Conservation (phyloP, 2,113 vertebrate species). For the Menidia beryllina region DNA sequence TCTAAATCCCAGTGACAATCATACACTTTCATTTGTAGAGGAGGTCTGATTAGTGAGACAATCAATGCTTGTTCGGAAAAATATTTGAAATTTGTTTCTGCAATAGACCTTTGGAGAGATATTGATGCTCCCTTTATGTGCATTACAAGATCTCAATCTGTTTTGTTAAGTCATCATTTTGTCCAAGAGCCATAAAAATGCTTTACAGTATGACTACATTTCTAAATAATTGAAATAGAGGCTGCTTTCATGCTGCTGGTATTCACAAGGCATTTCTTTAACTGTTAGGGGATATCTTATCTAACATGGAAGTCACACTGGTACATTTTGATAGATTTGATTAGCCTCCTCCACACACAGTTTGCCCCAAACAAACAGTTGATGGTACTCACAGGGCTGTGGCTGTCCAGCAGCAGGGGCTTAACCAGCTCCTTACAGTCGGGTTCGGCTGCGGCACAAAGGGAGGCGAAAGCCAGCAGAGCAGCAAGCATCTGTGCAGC, state of each 20-base stretch:
- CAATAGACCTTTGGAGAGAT: no score
- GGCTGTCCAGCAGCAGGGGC: slow-evolving; percentile 74
- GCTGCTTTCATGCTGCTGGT: background rate
- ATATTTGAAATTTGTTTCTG: no score
- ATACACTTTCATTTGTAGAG: background rate
- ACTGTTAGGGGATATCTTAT: no score
- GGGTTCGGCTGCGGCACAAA: slow-evolving; percentile 60
- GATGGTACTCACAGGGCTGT: slow-evolving; percentile 77
- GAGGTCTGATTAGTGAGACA: background rate
- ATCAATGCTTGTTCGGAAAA: no score
- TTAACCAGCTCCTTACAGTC: slow-evolving; percentile 76
- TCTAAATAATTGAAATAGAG: background rate
- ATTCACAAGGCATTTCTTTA: no score
- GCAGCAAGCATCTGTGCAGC: slow-evolving; percentile 69
- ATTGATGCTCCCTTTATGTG: no score
- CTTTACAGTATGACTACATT: background rate
- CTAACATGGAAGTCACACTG: background rate
- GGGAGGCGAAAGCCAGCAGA: slow-evolving; percentile 69
- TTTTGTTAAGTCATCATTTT: no score
- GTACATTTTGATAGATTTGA: background rate
- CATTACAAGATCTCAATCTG: no score
- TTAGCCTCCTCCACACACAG: background rate
- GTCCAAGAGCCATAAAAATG: no score
- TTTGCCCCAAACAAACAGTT: slow-evolving; percentile 10
- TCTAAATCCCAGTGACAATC: background rate